Percentiles rank a stretch among this genome's conserved stretches.
phyloP scores from a whole-genome alignment of 2,113 vertebrate genomes.

The Echinops telfairi region DNA sequence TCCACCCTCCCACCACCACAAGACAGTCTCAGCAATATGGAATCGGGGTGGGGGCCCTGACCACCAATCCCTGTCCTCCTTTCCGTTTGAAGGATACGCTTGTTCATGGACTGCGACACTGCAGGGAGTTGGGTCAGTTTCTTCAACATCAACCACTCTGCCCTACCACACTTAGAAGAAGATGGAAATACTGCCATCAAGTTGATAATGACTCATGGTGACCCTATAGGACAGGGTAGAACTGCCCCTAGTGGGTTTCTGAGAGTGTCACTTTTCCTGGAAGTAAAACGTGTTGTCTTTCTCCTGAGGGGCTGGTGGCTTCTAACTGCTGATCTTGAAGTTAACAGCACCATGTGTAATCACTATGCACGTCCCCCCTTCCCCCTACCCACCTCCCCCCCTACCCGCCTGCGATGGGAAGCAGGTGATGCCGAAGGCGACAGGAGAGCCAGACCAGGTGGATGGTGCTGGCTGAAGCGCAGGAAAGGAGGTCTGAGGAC shows the following conservation, averaged over 20 bases:
- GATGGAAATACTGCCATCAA: too few relatives aligned
- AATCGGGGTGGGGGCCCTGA: not conserved
- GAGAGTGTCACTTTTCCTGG: too few relatives aligned
- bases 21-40: not conserved
- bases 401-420: not conserved
- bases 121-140: not conserved
- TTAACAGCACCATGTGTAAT: too few relatives aligned
- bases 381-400: too few relatives aligned
- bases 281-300: too few relatives aligned
- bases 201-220: too few relatives aligned
- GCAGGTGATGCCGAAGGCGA: not conserved
- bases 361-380: too few relatives aligned
- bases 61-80: not conserved
- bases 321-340: too few relatives aligned
- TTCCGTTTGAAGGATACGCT: not conserved
- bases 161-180: not conserved
- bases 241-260: too few relatives aligned
- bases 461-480: not conserved
- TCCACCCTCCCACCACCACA: not conserved
- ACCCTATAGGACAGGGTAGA: too few relatives aligned
- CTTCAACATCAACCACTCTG: not conserved
- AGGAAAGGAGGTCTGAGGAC: not conserved
- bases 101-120: not conserved
- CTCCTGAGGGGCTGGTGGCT: too few relatives aligned
- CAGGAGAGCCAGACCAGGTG: too few relatives aligned